These are phyloP conservation scores for Chrysocyon brachyurus DNA, from an alignment of 2,797 vertebrate species.

Conservation along the genomic window DNA sequence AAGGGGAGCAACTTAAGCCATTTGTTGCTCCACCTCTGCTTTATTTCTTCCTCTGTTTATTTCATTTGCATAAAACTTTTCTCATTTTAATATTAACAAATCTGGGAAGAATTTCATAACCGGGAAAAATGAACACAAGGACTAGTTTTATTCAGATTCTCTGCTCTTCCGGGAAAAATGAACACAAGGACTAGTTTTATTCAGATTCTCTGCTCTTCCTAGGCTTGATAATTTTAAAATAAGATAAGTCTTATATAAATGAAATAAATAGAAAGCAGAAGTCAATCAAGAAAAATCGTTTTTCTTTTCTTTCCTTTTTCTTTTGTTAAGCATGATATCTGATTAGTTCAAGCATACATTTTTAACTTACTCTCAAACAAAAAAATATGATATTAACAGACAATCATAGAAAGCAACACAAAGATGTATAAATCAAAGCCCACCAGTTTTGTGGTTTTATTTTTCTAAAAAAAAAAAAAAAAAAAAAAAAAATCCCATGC, in stretches of 20 bases:
- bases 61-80: not conserved
- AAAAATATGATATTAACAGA: conserved; percentile 10
- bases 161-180: not conserved
- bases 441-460: conserved; percentile 27
- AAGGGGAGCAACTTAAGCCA: not conserved
- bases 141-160: not conserved
- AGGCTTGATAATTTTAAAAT: not conserved
- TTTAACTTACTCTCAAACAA: conserved; percentile 45
- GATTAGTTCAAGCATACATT: conserved; percentile 20
- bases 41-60: not conserved
- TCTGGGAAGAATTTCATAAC: not conserved
- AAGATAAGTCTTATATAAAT: not conserved
- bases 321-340: conserved; percentile 4
- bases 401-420: not conserved
- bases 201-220: not conserved
- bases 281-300: not conserved
- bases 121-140: not conserved
- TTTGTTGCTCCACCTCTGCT: not conserved
- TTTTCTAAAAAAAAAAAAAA: conserved; percentile 59
- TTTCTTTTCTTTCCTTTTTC: not conserved
- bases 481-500: not conserved
- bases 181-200: not conserved
- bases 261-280: not conserved
- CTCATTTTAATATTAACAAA: not conserved
- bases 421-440: conserved; percentile 34